These are phyloP conservation scores for Lindbergichthys nudifrons DNA, from an alignment of 2,797 vertebrate species.

Conservation along the genomic window DNA sequence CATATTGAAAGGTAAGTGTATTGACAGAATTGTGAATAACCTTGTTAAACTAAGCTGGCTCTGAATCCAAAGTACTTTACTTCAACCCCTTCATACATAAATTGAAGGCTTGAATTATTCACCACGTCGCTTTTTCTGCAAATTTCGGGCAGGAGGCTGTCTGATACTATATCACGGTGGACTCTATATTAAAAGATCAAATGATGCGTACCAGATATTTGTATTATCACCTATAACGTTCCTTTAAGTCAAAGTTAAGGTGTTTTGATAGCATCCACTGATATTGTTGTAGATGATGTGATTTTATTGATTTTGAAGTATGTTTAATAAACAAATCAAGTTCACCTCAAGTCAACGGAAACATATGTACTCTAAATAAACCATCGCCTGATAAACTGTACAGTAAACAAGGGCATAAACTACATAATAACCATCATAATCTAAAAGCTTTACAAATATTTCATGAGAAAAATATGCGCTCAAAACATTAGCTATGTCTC, in stretches of 20 bases:
- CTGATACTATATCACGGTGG: background rate
- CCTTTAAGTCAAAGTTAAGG: background rate
- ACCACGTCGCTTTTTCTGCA: background rate
- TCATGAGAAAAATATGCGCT: no score
- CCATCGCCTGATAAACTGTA: background rate
- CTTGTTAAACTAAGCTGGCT: slow-evolving; percentile 49
- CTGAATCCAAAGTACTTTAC: slow-evolving; percentile 24
- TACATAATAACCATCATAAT: no score
- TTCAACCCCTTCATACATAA: slow-evolving; percentile 26
- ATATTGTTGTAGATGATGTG: background rate
- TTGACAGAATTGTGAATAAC: slow-evolving; percentile 67
- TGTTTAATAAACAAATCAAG: background rate
- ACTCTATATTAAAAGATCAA: background rate
- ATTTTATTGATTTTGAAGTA: background rate
- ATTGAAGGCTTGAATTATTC: slow-evolving; percentile 35
- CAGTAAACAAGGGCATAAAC: no score
- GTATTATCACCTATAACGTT: background rate
- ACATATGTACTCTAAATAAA: background rate
- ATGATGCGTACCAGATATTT: background rate
- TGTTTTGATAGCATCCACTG: background rate
- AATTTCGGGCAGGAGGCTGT: background rate
- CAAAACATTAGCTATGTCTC: background rate
- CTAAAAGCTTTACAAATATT: no score
- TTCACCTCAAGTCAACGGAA: background rate
- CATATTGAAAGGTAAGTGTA: slow-evolving; percentile 61